Base-by-base conservation (phyloP, 92 coral and sea anemone species). In the Scolanthus callimorphus region DNA sequence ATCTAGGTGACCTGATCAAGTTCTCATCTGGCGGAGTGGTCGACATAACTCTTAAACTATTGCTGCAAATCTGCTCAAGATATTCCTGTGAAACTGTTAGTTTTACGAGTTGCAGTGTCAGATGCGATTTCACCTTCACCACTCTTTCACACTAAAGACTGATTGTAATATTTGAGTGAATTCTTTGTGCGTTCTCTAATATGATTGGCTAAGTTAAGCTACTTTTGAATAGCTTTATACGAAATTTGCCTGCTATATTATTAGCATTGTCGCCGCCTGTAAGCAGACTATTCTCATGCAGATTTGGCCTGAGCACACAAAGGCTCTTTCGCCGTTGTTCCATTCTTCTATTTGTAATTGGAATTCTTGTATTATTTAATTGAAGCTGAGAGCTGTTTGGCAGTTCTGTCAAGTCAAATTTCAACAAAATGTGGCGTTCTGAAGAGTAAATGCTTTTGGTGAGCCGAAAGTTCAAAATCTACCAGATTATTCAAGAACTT, bases 121-220 rank as follows among this genome's bases (percentile, higher is more conserved):
- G 58, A 79, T 74, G 78, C 82, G 84, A 88, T 88, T 77, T 82
- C 85, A 63, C 78, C 71, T 85, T 73, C 39, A 63, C 76, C 57
- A 67, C 76, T 77, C 55, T 59, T 66, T 78, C 81, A 82, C 74
- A 79, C 43, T 24, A 78, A 43, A 46, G 73, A 52, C 30, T 22
- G 47, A 73, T 62, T 70, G 75, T 61, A 57, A 62, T 64, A 55
- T 63, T 65, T 48, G 71, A 63, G 63, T 65, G 49, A 59, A 34
- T 59, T 47, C 63, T 65, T 73, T 65, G 71, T 73, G 11, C 50
- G 11, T 51, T 27, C 65, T 31, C 3, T 27, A 25, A 39, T 20
- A 27, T 44, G 50, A 78, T 78, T 78, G 84, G 84, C 60, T 78
- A 71, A 59, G 52, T 64, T 78, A 70, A 78, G 78, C 73, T 55